A percentile compares a stretch with the other conserved stretches of the same genome.
Conservation (phyloP, 2,797 vertebrate genomes). For the Anabacerthia variegaticeps region DNA sequence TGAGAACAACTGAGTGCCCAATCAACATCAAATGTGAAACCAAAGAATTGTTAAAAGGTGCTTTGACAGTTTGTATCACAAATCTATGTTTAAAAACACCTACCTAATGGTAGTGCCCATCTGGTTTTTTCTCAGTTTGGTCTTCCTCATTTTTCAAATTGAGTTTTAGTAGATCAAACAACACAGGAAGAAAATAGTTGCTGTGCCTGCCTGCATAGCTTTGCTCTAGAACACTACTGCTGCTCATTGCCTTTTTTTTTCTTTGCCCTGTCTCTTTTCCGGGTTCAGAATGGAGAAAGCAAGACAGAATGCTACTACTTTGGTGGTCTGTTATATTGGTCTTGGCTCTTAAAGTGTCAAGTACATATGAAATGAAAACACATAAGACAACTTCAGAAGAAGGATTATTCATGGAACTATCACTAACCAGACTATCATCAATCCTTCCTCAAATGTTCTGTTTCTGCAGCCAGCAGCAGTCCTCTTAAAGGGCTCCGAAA, state of each 20-base stretch:
- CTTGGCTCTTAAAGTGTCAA: neutral
- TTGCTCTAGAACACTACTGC: neutral
- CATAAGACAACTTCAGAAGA: neutral
- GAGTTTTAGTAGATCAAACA: neutral
- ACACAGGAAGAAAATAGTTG: neutral
- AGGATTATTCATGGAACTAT: neutral
- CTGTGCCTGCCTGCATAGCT: neutral
- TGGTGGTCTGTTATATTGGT: neutral
- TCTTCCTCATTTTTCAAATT: neutral
- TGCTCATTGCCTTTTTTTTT: neutral
- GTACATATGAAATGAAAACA: neutral
- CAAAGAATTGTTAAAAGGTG: neutral
- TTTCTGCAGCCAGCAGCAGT: neutral
- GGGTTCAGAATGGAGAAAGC: neutral
- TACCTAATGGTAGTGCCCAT: neutral
- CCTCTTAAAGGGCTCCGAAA: neutral
- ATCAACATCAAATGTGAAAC: neutral
- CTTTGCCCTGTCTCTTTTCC: neutral
- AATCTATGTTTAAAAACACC: neutral
- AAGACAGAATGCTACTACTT: neutral
- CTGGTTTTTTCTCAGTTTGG: neutral
- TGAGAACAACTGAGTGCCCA: neutral
- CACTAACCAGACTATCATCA: neutral
- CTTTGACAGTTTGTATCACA: neutral
- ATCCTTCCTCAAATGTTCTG: neutral